A percentile compares a stretch with the other conserved stretches of the same genome.
phyloP scores from a whole-genome alignment of 2,113 vertebrate species.

The Nanger granti region DNA sequence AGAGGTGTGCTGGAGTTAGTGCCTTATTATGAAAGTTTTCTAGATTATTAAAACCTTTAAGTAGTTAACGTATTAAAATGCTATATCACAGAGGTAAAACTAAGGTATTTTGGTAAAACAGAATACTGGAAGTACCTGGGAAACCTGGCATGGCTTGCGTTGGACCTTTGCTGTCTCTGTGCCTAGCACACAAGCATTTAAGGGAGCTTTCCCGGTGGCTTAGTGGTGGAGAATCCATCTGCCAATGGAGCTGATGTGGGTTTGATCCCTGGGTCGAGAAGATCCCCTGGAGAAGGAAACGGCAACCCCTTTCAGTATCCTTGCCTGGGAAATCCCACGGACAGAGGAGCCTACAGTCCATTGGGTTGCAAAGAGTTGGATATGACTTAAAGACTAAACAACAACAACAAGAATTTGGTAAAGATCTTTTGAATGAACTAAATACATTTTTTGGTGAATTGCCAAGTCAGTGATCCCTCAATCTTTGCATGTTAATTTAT shows the following conservation, averaged over 20 bases:
- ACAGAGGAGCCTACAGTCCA: not conserved
- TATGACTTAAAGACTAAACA: not conserved
- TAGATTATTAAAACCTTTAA: not conserved
- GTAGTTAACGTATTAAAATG: not conserved
- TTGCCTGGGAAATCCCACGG: not conserved
- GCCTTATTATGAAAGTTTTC: not conserved
- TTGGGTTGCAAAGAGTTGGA: not conserved
- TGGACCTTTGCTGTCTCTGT: not conserved
- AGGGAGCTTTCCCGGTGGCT: not conserved
- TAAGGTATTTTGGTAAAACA: not conserved
- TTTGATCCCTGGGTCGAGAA: not conserved
- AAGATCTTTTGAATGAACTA: slow-evolving; percentile 20
- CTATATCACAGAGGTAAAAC: not conserved
- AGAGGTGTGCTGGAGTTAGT: not conserved
- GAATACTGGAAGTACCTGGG: not conserved
- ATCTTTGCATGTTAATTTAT: not conserved
- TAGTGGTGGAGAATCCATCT: not conserved
- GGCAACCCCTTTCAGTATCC: not conserved
- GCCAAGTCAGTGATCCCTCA: not conserved
- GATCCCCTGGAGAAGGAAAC: not conserved
- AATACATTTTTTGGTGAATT: not conserved
- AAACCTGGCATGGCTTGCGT: not conserved
- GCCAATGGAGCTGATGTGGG: not conserved
- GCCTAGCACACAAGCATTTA: not conserved
- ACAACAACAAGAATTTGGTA: not conserved